phyloP scores from a whole-genome alignment of 2,113 vertebrate species.

The Zosterops japonicus region DNA sequence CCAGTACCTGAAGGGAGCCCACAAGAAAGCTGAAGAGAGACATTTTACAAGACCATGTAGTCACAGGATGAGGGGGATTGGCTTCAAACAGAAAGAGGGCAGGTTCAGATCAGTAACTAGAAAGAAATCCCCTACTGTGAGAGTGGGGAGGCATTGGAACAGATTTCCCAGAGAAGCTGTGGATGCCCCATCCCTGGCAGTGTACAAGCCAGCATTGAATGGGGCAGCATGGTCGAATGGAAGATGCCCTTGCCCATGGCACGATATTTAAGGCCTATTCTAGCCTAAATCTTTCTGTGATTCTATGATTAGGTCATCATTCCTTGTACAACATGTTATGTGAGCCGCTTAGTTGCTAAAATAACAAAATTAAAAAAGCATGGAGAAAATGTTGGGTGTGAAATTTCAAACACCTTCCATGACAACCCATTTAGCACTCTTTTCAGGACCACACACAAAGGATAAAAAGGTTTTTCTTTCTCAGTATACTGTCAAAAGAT shows the following conservation, averaged over 20 bases:
- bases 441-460: neutral
- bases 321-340: neutral
- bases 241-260: fast-evolving
- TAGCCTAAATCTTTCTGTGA: neutral
- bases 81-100: neutral
- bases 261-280: neutral
- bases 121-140: neutral
- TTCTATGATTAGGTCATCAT: neutral
- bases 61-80: neutral
- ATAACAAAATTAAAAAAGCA: neutral
- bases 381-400: neutral
- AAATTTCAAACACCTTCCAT: neutral
- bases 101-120: neutral
- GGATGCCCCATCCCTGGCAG: neutral
- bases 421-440: neutral
- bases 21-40: neutral
- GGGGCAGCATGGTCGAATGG: neutral
- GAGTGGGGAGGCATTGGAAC: neutral
- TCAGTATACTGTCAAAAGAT: neutral
- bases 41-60: neutral
- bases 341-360: neutral
- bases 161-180: neutral
- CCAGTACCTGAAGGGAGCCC: neutral
- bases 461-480: conserved; percentile 2
- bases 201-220: fast-evolving